These are phyloP conservation scores for Abrostola tripartita DNA, from an alignment of 2,888 invertebrate genomes.

Conservation along the genomic window DNA sequence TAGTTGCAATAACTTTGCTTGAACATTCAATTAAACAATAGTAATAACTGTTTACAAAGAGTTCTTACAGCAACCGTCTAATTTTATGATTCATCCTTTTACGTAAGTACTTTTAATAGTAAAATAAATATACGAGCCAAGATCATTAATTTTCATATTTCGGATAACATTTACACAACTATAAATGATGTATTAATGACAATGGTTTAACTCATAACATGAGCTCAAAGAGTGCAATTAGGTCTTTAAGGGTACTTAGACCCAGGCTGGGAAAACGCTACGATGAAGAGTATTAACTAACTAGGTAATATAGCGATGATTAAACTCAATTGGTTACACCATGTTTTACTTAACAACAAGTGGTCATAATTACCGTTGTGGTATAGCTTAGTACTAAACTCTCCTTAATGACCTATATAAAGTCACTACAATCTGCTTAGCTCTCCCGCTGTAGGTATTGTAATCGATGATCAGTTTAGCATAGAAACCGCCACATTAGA, in stretches of 20 bases:
- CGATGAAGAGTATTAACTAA: conserved; percentile 25
- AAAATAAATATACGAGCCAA: neutral
- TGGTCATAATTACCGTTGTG: conserved; percentile 45
- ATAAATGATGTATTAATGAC: neutral
- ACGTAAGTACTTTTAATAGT: neutral
- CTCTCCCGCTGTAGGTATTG: neutral
- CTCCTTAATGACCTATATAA: conserved; percentile 23
- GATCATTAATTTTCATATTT: neutral
- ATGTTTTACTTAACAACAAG: conserved; percentile 47
- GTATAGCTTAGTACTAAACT: conserved; percentile 22
- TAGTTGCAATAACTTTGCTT: neutral
- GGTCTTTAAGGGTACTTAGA: conserved; percentile 12
- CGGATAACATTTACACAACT: neutral
- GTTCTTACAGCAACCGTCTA: neutral
- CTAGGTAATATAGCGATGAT: conserved; percentile 46
- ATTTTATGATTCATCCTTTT: neutral
- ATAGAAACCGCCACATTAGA: neutral
- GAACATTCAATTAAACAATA: neutral
- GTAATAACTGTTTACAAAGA: conserved; percentile 1
- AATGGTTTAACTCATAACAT: neutral
- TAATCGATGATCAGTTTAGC: neutral
- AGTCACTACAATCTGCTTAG: neutral
- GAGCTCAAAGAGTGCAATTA: conserved; percentile 6
- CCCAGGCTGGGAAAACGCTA: conserved; percentile 32
- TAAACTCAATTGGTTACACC: conserved; percentile 44